Conservation (phyloP, 2,113 vertebrate genomes). For the Lates calcarifer region DNA sequence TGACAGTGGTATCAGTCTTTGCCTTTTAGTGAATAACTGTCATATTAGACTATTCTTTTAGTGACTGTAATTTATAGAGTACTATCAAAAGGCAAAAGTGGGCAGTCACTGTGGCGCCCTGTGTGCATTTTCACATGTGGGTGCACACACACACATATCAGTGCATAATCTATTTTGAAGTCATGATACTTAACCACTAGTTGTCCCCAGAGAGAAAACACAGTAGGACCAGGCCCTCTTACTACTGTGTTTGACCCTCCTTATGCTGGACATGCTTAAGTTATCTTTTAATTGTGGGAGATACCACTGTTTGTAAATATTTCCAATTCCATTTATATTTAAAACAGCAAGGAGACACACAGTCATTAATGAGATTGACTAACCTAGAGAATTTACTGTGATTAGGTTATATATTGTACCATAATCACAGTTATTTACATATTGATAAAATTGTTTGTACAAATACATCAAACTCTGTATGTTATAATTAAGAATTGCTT, state of each 20-base stretch:
- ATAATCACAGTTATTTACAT: neutral
- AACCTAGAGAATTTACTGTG: neutral
- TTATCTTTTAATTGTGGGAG: conserved; percentile 49
- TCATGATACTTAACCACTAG: neutral
- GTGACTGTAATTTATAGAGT: neutral
- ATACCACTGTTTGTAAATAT: conserved; percentile 38
- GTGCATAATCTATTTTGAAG: neutral
- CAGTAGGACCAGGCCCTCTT: neutral
- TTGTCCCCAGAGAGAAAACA: conserved; percentile 13
- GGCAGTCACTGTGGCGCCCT: neutral
- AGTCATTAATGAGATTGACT: neutral
- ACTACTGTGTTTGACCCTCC: conserved; percentile 2
- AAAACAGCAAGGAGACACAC: conserved; percentile 28
- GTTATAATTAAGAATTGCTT: conserved; percentile 22
- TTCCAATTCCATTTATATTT: conserved; percentile 53
- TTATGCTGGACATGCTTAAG: conserved; percentile 19
- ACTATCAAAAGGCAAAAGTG: neutral
- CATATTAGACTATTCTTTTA: neutral
- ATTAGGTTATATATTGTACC: neutral
- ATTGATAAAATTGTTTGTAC: conserved; percentile 17
- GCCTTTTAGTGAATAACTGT: neutral
- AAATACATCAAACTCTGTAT: conserved; percentile 30
- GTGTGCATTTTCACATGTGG: conserved; percentile 1
- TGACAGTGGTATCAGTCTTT: neutral
- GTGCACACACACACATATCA: neutral